Percentiles rank a stretch among this genome's conserved stretches.
These are phyloP conservation scores for Otus sunia DNA, from an alignment of 2,113 vertebrate species.

Conservation along the genomic window DNA sequence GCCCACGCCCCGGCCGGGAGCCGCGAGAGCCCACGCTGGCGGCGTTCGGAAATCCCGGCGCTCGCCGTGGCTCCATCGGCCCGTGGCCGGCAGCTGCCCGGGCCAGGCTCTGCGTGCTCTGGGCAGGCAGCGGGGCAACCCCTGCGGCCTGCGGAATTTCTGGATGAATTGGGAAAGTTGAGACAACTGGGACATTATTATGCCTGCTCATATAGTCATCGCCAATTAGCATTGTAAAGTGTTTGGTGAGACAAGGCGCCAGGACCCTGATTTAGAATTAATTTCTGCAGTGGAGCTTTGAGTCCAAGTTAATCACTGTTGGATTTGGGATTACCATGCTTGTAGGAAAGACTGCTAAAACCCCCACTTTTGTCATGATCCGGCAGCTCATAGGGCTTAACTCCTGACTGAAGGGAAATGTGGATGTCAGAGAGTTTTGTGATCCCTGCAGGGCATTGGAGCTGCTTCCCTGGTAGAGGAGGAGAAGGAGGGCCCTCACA, in stretches of 20 bases:
- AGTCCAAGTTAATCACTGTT: constrained; percentile 53
- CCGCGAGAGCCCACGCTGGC: accelerated
- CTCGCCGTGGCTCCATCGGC: accelerated
- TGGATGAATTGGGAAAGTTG: not conserved
- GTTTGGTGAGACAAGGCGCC: constrained; percentile 23
- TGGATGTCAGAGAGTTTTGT: constrained; percentile 19
- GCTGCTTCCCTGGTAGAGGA: not conserved
- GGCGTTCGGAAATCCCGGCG: not conserved
- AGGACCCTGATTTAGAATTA: constrained; percentile 46
- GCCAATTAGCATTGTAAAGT: not conserved
- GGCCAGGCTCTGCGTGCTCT: not conserved
- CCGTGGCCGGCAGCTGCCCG: not conserved
- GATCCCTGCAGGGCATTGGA: not conserved
- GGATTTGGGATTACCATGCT: constrained; percentile 59
- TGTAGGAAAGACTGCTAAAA: constrained; percentile 44
- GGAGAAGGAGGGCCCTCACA: not conserved
- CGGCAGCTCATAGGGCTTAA: constrained; percentile 43
- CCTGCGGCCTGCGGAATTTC: not conserved
- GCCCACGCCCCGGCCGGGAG: not conserved
- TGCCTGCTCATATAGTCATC: not conserved
- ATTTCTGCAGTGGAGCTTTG: constrained; percentile 49
- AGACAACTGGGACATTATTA: not conserved
- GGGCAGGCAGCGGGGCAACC: not conserved
- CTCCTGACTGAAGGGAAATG: constrained; percentile 40
- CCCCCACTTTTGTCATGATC: constrained; percentile 49